Base-by-base conservation (phyloP, 2,888 invertebrate species). In the Megastigmus dorsalis region DNA sequence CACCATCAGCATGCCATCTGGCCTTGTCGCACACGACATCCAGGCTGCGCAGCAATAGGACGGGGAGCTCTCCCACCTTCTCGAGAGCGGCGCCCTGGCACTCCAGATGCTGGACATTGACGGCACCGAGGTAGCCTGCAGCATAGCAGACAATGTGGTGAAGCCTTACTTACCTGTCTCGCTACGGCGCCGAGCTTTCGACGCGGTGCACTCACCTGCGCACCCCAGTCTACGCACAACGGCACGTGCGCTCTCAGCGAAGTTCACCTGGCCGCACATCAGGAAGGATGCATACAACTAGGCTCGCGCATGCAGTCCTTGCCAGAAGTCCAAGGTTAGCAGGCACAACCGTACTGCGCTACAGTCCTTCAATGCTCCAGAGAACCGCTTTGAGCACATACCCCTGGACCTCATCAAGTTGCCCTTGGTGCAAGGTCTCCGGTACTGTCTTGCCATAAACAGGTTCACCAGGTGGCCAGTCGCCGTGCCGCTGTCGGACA, bases 241-340 rank as follows among this genome's bases (percentile, higher is more conserved):
- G 0, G 36, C 59, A 0, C 80, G 78, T n/a, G 30, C 86, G 1
- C 80, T 87, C 0, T 59, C 81, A 0, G 48, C 83, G 18, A 78
- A 84, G 0, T 88, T 80, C 63, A 82, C 87, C 0, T 87, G 86
- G 87, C 86, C 85, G 0, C 77, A 78, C 2, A 79, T 88, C 2
- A 43, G 41, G 2, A 36, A 41, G 5, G 54, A 70, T n/a, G 15
- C 38, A n/a, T 9, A 26, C 10, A 0, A 13, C 1, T 41, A 26
- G 66, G 60, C 62, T 1, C 50, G 55, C 0, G 23, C n/a, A 0
- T 76, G 75, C 50, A 0, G 52, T 1, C 18, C 10, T 0, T 71
- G 68, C 18, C 72, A 76, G 10, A 38, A 13, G 13, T 5, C 52
- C n/a, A 76, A 76, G 15, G 73, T 86, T 0, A 33, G 67, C 0